Conservation (phyloP, 2,888 invertebrate species). For the Eustalomyia histrio region DNA sequence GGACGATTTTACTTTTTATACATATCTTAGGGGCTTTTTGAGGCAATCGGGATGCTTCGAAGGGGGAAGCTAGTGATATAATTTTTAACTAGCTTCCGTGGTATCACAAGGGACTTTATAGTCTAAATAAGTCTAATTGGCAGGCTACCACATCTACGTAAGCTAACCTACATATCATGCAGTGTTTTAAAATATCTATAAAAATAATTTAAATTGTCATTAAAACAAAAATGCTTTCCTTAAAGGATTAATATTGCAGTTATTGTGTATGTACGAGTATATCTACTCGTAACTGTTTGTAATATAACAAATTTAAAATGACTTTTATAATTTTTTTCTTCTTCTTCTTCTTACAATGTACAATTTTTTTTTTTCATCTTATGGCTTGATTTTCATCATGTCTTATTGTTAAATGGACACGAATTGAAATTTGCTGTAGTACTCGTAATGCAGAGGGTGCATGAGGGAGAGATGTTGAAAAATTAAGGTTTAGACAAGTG, state of each 20-base stretch:
- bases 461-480: conserved; percentile 3
- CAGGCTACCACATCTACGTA: no score
- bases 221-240: neutral
- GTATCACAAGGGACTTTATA: no score
- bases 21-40: no score
- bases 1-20: no score
- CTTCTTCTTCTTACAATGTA: neutral
- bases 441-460: neutral
- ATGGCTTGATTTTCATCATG: conserved; percentile 46
- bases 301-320: conserved; percentile 23
- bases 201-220: no score
- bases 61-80: no score
- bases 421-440: conserved; percentile 8
- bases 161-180: no score
- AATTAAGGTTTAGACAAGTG: conserved; percentile 64
- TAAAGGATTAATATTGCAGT: conserved; percentile 26
- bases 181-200: no score
- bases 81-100: no score
- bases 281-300: conserved; percentile 14
- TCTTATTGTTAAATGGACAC: conserved; percentile 46
- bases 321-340: conserved; percentile 8
- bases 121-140: no score
- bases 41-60: no score
- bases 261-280: conserved; percentile 2
- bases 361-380: conserved; percentile 22